Base-by-base conservation (phyloP, 2,113 vertebrate genomes). In the Rhadina sibilatrix region DNA sequence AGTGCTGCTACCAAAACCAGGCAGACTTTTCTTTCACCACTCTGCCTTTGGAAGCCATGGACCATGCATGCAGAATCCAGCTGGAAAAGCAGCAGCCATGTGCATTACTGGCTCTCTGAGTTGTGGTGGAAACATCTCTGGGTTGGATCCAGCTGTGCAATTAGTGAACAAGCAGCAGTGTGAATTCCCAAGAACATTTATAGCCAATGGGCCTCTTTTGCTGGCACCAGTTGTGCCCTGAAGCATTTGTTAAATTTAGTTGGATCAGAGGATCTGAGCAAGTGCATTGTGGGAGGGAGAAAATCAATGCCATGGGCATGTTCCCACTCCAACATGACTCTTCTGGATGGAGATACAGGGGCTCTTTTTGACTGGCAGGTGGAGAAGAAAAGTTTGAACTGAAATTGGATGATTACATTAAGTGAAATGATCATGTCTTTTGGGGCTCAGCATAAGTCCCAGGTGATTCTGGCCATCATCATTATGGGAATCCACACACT, bases 181-280 rank as follows among this genome's bases (percentile, higher is more conserved):
- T 92, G 89, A 92, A 78, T 82, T 96, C 89, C 83, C 49, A 75
- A 79, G 72, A 96, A 90, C 80, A 69, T 84, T 95, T 93, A 54
- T 81, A 84, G 69, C 90, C 84, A 65, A 69, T 64, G 71, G 92
- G 37, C 47, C 35, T 74, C 72, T 94, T 84, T 54, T 84, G 31
- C 60, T 94, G 95, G 90, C 90, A 94, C 11, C 25, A 59, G 28
- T 40, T 63, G 11, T 83, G 28, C 60, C 83, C 47, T 35, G 68
- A 89, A 94, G 44, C 93, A 86, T 96, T 96, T 91, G 87, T 91
- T 87, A 94, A 91, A 94, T 95, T 91, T 87, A 88, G 50, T 85
- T 94, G 90, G 75, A 91, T 70, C 59, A 69, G 71, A 80, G 68
- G 71, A 80, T 53, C 54, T 77, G 38, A 92, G 63, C 71, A 74